phyloP scores from a whole-genome alignment of 1,140 invertebrate genomes.

The Drosophila parabipectinata region DNA sequence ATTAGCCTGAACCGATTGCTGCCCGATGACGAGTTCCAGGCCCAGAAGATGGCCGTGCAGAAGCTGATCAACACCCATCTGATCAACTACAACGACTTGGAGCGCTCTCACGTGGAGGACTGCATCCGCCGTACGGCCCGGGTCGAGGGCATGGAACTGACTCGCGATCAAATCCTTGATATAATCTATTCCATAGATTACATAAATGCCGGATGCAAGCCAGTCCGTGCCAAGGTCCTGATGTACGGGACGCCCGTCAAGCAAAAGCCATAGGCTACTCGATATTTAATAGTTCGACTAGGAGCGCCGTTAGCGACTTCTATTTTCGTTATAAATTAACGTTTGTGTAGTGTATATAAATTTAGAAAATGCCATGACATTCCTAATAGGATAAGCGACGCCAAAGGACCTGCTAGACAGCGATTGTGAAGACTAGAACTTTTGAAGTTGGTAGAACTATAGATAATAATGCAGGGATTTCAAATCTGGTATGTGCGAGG shows the following conservation, averaged over 20 bases:
- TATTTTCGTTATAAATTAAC: no score
- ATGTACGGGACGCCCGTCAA: conserved; percentile 27
- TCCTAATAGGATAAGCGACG: no score
- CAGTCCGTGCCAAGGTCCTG: conserved; percentile 48
- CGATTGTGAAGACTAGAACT: no score
- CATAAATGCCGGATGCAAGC: conserved; percentile 48
- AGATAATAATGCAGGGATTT: no score
- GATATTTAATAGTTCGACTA: no score
- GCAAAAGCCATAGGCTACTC: background rate
- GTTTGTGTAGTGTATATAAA: no score
- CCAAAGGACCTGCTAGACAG: no score
- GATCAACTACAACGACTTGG: conserved; percentile 34
- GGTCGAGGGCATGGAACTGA: conserved; percentile 9
- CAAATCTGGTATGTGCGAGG: no score
- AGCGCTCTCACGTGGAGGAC: conserved; percentile 18
- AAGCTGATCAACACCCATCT: conserved; percentile 15
- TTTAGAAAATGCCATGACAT: no score
- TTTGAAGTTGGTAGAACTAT: no score
- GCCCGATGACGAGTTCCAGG: background rate
- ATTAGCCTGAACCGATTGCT: conserved; percentile 50
- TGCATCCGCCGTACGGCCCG: conserved; percentile 45
- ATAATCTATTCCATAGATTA: conserved; percentile 30
- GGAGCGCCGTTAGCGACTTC: background rate
- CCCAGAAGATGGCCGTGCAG: background rate
- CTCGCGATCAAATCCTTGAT: conserved; percentile 10